Evolutionary conservation across 37 sponge, comb jelly and placozoan genomes (phyloP).

Genomic region (Cliona cf. orientalis): DNA sequence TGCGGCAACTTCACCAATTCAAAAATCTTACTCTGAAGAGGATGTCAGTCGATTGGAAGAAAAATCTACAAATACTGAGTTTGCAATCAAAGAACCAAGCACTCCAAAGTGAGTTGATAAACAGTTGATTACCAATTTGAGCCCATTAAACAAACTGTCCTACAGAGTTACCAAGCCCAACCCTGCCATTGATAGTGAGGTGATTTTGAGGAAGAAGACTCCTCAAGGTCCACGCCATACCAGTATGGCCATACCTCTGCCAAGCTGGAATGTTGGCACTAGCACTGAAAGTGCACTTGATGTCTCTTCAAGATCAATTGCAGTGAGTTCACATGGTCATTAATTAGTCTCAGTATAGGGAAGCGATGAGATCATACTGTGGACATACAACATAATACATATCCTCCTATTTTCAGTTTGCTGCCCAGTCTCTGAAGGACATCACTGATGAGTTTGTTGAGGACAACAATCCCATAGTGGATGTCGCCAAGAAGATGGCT

Average conservation of each 20-base stretch:
- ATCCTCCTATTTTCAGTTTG: slow-evolving; percentile 45
- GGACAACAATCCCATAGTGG: slow-evolving; percentile 75
- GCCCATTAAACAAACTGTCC: too few relatives aligned
- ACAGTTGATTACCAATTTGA: too few relatives aligned
- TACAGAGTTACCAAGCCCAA: neutral
- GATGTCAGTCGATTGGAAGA: too few relatives aligned
- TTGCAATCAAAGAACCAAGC: neutral
- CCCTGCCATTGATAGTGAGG: neutral
- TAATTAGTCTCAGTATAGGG: neutral
- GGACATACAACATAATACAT: too few relatives aligned
- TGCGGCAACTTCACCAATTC: neutral
- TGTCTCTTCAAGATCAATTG: slow-evolving; percentile 56
- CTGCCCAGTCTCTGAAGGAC: slow-evolving; percentile 73
- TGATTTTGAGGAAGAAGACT: neutral
- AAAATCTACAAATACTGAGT: too few relatives aligned
- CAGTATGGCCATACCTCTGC: slow-evolving; percentile 42
- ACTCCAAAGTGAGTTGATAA: neutral
- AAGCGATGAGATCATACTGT: neutral
- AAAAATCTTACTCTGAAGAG: neutral
- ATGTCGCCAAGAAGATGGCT: slow-evolving; percentile 88
- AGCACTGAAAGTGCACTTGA: neutral
- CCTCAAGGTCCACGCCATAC: neutral
- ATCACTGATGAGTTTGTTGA: slow-evolving; percentile 72
- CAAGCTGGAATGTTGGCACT: slow-evolving; percentile 4
- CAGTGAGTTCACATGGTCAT: slow-evolving; percentile 10